Evolutionary conservation across 2,113 vertebrate genomes (phyloP).

Genomic region (Poeciliopsis prolifica): DNA sequence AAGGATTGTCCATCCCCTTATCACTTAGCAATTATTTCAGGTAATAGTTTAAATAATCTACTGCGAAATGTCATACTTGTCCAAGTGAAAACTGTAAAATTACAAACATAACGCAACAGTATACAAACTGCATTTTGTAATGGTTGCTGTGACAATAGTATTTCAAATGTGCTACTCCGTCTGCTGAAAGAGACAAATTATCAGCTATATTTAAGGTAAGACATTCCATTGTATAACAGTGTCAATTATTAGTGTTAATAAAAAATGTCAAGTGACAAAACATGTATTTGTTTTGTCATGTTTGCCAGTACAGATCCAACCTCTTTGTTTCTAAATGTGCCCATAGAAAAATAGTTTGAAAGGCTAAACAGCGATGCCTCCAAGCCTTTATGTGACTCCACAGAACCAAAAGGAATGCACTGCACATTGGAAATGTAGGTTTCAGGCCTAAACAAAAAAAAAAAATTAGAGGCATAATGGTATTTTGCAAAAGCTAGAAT

Average conservation of each 20-base stretch:
- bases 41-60: background rate
- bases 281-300: background rate
- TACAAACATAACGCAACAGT: too few species aligned
- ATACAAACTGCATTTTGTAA: too few species aligned
- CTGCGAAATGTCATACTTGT: background rate
- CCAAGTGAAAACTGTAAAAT: background rate
- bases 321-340: background rate
- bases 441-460: background rate
- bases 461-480: background rate
- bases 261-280: too few species aligned
- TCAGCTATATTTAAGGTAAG: too few species aligned
- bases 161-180: too few species aligned
- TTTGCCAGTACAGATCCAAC: too few species aligned
- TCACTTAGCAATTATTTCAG: background rate
- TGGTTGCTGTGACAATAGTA: too few species aligned
- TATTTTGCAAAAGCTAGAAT: background rate
- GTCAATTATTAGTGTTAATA: too few species aligned
- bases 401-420: background rate
- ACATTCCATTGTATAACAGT: too few species aligned
- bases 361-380: background rate
- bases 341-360: background rate
- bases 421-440: background rate
- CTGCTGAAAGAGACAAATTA: too few species aligned
- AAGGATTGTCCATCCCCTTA: background rate
- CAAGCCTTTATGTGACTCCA: background rate